Evolutionary conservation across 1,140 invertebrate species (phyloP).

Genomic region (Drosophila seguyi): DNA sequence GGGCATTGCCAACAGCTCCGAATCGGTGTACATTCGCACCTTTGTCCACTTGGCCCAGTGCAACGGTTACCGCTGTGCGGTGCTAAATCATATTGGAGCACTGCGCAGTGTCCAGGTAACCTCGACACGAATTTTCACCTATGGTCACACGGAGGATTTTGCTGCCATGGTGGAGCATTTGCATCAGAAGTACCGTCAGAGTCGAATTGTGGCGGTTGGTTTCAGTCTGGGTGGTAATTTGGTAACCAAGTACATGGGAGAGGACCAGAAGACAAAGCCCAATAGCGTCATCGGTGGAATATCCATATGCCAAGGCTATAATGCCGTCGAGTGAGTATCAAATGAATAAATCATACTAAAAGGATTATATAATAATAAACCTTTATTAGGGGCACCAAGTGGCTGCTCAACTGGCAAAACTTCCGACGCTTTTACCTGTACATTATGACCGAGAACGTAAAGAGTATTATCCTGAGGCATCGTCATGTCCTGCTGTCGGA

Average conservation of each 20-base stretch:
- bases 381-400: slow-evolving; percentile 89
- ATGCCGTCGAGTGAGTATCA: slow-evolving; percentile 91
- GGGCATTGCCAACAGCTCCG: slow-evolving; percentile 96
- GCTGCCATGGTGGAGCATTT: slow-evolving; percentile 92
- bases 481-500: slow-evolving; percentile 91
- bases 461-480: slow-evolving; percentile 92
- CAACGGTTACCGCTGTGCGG: slow-evolving; percentile 95
- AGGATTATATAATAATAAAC: neutral
- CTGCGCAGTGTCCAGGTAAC: slow-evolving; percentile 93
- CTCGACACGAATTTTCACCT: slow-evolving; percentile 94
- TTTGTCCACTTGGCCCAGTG: slow-evolving; percentile 96
- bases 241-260: slow-evolving; percentile 95
- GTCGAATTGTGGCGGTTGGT: slow-evolving; percentile 92
- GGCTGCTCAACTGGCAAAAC: slow-evolving; percentile 93
- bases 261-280: slow-evolving; percentile 88
- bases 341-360: rapidly evolving
- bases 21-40: slow-evolving; percentile 96
- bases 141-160: slow-evolving; percentile 95
- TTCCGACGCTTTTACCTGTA: slow-evolving; percentile 95
- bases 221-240: slow-evolving; percentile 96
- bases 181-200: slow-evolving; percentile 89
- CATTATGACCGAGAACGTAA: slow-evolving; percentile 96
- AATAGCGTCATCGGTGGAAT: slow-evolving; percentile 93
- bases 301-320: slow-evolving; percentile 96
- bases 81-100: slow-evolving; percentile 97